These are phyloP conservation scores for Drepana arcuata DNA, from an alignment of 1,140 invertebrate species.

Conservation along the genomic window DNA sequence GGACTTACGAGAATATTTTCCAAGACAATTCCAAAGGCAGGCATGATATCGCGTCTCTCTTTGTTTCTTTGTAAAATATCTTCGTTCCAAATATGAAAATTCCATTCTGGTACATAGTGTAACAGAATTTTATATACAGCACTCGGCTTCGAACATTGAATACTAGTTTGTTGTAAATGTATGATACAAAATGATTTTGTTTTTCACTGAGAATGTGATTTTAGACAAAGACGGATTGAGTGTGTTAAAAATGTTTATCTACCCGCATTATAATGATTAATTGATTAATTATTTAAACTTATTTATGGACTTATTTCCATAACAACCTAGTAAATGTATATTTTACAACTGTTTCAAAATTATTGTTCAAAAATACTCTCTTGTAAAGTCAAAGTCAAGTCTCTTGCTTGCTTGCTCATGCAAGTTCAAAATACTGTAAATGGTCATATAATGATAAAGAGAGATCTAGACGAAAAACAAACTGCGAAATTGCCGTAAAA, in stretches of 20 bases:
- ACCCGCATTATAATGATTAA: neutral
- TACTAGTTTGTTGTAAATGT: constrained; percentile 11
- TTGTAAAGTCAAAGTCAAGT: no score
- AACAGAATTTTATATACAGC: no score
- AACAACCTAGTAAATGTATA: no score
- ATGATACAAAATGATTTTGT: neutral
- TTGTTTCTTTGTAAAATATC: constrained; percentile 26
- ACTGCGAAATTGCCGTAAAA: no score
- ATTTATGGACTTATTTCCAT: no score
- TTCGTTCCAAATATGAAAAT: constrained; percentile 52
- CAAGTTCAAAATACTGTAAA: no score
- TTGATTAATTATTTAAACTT: neutral
- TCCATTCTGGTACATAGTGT: constrained; percentile 33
- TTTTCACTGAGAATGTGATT: neutral
- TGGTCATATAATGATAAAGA: no score
- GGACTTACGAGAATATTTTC: constrained; percentile 59
- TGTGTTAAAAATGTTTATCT: neutral
- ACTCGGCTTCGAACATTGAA: no score
- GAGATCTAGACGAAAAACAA: no score
- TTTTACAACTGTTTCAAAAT: no score
- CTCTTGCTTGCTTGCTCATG: no score
- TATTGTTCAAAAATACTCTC: no score
- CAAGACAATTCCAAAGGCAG: constrained; percentile 48
- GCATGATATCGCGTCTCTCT: constrained; percentile 30
- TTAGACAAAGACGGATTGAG: neutral